These are phyloP conservation scores for Oxyteleia sp. DNA, from an alignment of 2,888 invertebrate genomes.

Conservation along the genomic window DNA sequence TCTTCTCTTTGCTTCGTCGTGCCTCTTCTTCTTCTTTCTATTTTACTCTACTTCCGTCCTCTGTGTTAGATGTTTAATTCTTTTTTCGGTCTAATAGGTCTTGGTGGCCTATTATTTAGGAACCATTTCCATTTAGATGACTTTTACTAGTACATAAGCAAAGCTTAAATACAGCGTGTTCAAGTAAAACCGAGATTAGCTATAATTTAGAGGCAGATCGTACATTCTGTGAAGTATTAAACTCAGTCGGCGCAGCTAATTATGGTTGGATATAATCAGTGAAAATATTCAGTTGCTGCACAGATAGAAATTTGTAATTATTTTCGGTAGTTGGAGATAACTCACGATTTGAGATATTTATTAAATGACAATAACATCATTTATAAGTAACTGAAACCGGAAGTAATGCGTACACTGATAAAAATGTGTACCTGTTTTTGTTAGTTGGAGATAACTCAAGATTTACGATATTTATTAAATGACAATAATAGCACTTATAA, in stretches of 20 bases:
- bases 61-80: constrained; percentile 49
- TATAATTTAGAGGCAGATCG: constrained; percentile 58
- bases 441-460: no score
- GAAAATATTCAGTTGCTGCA: no score
- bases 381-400: no score
- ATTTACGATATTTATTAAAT: no score
- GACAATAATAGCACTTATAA: no score
- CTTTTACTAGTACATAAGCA: constrained; percentile 61
- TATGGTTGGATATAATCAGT: constrained; percentile 6
- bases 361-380: no score
- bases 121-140: constrained; percentile 70
- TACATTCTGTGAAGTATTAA: constrained; percentile 39
- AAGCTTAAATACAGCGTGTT: constrained; percentile 55
- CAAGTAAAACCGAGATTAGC: constrained; percentile 67
- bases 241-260: constrained; percentile 37
- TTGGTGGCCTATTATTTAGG: constrained; percentile 57
- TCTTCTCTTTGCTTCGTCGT: not conserved
- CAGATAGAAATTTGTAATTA: no score
- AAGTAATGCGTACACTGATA: no score
- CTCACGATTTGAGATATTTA: no score
- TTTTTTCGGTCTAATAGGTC: constrained; percentile 32
- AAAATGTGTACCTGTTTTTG: no score
- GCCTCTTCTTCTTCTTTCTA: not conserved
- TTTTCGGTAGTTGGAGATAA: no score
- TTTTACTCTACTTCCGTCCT: not conserved